These are phyloP conservation scores for Vipera ursinii DNA, from an alignment of 2,797 vertebrate species.

Conservation along the genomic window DNA sequence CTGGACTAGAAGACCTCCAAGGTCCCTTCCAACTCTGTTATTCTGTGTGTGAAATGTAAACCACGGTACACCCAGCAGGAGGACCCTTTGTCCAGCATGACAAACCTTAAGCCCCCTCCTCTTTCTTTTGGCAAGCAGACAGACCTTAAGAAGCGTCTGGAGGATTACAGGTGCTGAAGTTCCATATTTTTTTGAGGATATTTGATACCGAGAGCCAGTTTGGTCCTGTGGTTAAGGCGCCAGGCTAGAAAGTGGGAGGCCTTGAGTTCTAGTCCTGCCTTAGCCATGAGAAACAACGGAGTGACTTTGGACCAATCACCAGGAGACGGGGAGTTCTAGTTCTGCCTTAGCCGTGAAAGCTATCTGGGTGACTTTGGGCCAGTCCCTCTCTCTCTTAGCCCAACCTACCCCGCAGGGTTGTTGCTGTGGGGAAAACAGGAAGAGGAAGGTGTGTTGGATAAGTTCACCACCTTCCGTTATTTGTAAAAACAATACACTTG, in stretches of 20 bases:
- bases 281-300: not conserved
- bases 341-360: accelerated
- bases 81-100: not conserved
- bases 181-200: not conserved
- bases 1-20: not conserved
- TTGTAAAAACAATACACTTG: not conserved
- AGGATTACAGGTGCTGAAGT: not conserved
- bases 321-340: not conserved
- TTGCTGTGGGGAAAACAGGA: not conserved
- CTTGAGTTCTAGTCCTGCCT: not conserved
- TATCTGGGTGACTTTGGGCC: not conserved
- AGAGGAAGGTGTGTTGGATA: not conserved
- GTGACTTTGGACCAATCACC: not conserved
- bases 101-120: not conserved
- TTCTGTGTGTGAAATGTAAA: not conserved
- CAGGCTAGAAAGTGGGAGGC: not conserved
- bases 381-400: not conserved
- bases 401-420: not conserved
- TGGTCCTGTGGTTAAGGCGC: not conserved
- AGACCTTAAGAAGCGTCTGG: not conserved
- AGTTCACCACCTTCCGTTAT: not conserved
- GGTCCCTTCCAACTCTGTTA: not conserved
- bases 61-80: too few species aligned
- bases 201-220: not conserved
- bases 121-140: not conserved